Percentiles rank a stretch among this genome's conserved stretches.
phyloP scores from a whole-genome alignment of 1,140 invertebrate genomes.

The Tetraneura akinire region DNA sequence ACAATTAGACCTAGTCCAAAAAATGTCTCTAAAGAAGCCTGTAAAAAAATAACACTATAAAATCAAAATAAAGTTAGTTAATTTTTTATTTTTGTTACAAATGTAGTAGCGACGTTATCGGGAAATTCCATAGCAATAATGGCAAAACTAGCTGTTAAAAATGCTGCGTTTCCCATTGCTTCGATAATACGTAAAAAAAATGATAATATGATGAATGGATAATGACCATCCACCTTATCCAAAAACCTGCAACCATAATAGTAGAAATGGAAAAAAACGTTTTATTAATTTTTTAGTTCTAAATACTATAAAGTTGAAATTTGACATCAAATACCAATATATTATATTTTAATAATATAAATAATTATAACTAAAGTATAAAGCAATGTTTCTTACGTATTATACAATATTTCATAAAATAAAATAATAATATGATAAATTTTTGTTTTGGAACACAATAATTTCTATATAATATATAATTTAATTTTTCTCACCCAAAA shows the following conservation, averaged over 20 bases:
- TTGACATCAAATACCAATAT: no score
- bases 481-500: slow-evolving; percentile 69
- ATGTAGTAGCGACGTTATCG: slow-evolving; percentile 83
- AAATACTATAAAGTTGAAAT: no score
- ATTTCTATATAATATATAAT: no score
- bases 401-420: no score
- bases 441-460: no score
- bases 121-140: slow-evolving; percentile 94
- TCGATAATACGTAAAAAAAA: slow-evolving; percentile 87
- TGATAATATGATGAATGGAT: slow-evolving; percentile 80
- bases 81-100: slow-evolving; percentile 64
- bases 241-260: slow-evolving; percentile 66
- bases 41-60: slow-evolving; percentile 55
- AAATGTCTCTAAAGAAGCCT: slow-evolving; percentile 85
- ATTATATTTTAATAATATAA: no score
- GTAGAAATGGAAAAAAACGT: neutral
- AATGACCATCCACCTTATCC: slow-evolving; percentile 78
- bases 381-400: no score
- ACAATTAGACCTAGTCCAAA: slow-evolving; percentile 85
- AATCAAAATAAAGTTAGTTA: neutral
- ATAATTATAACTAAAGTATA: no score
- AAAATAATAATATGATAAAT: no score
- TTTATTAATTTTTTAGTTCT: no score
- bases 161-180: slow-evolving; percentile 88
- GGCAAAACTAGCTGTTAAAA: slow-evolving; percentile 88